Base-by-base conservation (phyloP, 2,797 vertebrate species). In the Parauchenoglanis ngamensis region DNA sequence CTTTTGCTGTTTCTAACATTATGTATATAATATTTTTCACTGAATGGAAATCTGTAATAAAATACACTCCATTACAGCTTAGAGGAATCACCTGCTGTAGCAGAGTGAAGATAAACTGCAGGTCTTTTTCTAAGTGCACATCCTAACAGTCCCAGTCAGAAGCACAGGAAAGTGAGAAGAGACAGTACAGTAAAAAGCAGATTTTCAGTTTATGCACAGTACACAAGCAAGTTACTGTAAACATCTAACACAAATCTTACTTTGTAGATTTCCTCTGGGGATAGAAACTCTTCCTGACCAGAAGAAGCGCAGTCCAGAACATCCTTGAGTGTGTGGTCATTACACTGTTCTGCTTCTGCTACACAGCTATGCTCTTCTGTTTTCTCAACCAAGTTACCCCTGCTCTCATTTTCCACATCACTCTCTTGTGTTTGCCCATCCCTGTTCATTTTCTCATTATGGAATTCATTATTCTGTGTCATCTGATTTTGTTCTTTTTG, bases 251-350 rank as follows among this genome's bases (percentile, higher is more conserved):
- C 12, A 46, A 2, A 25, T 63, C 92, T 94, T 92, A 96, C 95
- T 5, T 90, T 93, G 31, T 92, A 93, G 76, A 95, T 93, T 88
- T 95, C 94, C 86, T 93, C 91, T 35, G 95, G 92, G 17, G 94
- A 92, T 70, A 93, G 93, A 56, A 93, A 90, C 59, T 78, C 88
- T 52, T 92, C 90, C 1, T 86, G 92, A 31, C n/a, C 85, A 83
- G 77, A 82, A 13, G 86, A 40, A 35, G 88, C 0, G 54, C 88
- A 90, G 84, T 88, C 85, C 70, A 91, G 80, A 76, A 17, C 7
- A 7, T 87, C 82, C 12, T 75, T 79, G 52, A 81, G 49, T 83
- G 25, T 63, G 46, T 23, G 46, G 13, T 79, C 52, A 11, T 84
- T 49, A 40, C n/a, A 72, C 0, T 88, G 79, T 31, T 54, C 7